These are phyloP conservation scores for Cottus gobio DNA, from an alignment of 2,113 vertebrate genomes.

Conservation along the genomic window DNA sequence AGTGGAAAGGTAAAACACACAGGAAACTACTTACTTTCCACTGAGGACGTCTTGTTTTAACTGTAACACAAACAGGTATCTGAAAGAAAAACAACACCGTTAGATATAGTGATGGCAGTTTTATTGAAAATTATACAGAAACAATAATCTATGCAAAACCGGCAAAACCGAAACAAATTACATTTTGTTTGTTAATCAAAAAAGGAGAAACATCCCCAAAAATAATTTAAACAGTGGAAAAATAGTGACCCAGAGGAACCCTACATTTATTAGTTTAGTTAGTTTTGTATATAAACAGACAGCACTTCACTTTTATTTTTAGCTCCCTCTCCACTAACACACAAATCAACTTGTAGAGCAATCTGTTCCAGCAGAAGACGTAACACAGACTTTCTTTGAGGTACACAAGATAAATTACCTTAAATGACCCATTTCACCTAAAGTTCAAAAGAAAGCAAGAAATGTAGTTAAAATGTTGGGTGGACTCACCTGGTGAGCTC, in stretches of 20 bases:
- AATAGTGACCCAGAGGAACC: neutral
- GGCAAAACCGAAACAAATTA: neutral
- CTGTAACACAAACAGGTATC: conserved; percentile 98
- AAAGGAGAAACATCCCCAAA: neutral
- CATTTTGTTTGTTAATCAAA: neutral
- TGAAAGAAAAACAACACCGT: conserved; percentile 64
- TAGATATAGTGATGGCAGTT: neutral
- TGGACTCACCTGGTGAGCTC: conserved; percentile 91
- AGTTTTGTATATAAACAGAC: neutral
- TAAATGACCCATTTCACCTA: no score
- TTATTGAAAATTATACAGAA: neutral
- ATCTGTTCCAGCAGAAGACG: neutral
- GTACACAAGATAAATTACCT: neutral
- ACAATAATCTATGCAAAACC: neutral
- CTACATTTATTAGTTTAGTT: neutral
- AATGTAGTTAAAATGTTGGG: neutral
- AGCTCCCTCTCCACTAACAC: neutral
- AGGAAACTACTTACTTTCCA: conserved; percentile 91
- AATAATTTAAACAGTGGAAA: no score
- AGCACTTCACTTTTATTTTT: neutral
- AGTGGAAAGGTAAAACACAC: no score
- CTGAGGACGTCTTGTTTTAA: conserved; percentile 97
- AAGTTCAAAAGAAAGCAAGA: neutral
- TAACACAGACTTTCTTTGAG: neutral
- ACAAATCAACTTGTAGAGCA: neutral